These are phyloP conservation scores for Hyalella azteca DNA, from an alignment of 2,888 invertebrate species.

Conservation along the genomic window DNA sequence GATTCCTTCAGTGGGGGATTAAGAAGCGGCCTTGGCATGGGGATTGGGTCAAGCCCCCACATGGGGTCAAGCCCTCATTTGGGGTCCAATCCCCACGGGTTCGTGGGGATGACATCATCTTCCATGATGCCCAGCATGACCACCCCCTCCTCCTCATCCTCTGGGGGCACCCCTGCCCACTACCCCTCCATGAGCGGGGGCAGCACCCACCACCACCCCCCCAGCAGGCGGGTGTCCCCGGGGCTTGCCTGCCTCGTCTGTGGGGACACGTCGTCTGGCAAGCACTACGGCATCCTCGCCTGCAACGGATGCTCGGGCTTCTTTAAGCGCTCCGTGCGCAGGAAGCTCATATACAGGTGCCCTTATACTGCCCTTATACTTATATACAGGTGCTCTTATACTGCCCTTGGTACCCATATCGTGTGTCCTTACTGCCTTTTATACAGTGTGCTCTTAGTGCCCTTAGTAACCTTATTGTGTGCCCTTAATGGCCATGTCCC, in stretches of 20 bases:
- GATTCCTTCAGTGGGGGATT: background rate
- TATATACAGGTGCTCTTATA: too few relatives aligned
- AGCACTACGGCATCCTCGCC: conserved; percentile 96
- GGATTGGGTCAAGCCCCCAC: too few relatives aligned
- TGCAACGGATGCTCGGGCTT: conserved; percentile 99
- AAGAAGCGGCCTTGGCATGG: conserved; percentile 23
- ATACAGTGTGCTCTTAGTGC: too few relatives aligned
- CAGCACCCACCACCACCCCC: conserved; percentile 44
- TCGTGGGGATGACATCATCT: background rate
- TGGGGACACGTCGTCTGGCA: conserved; percentile 95
- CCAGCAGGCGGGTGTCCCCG: conserved; percentile 62
- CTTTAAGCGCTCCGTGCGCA: conserved; percentile 93
- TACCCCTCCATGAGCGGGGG: conserved; percentile 38
- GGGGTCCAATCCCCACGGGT: background rate
- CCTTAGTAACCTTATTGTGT: too few relatives aligned
- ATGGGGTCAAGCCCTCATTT: too few relatives aligned
- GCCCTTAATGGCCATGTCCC: too few relatives aligned
- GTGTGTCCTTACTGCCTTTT: too few relatives aligned
- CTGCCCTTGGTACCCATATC: too few relatives aligned
- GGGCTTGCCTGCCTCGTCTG: conserved; percentile 95
- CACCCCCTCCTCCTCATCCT: background rate
- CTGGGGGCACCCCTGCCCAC: background rate
- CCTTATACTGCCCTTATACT: too few relatives aligned
- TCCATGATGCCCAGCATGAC: background rate
- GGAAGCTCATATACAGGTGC: conserved; percentile 96